A percentile compares a stretch with the other conserved stretches of the same genome.
phyloP scores from a whole-genome alignment of 2,113 vertebrate genomes.

The Hystrix cristata region DNA sequence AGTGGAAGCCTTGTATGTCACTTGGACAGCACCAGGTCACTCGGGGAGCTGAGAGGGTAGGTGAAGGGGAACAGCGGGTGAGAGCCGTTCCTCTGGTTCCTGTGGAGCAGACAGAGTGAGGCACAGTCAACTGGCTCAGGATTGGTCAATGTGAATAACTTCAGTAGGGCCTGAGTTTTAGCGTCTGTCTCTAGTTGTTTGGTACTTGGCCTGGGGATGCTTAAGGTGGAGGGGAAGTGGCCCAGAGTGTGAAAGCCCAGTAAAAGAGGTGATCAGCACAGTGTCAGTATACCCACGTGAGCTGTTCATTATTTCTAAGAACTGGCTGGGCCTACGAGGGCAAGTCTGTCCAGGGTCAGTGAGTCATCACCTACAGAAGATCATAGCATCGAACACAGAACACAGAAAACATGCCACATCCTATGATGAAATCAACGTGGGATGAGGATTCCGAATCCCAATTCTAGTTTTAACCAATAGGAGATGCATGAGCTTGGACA shows the following conservation, averaged over 20 bases:
- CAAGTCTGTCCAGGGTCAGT: neutral
- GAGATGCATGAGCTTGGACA: neutral
- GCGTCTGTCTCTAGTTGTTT: neutral
- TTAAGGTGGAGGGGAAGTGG: neutral
- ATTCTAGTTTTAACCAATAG: neutral
- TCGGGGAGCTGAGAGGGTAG: neutral
- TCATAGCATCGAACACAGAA: neutral
- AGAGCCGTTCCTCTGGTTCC: neutral
- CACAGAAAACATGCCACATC: neutral
- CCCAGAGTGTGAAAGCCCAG: neutral
- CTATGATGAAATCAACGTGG: neutral
- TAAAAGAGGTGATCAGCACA: neutral
- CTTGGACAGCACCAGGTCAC: neutral
- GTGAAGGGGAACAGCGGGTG: neutral
- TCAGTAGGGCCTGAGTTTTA: neutral
- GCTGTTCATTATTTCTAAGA: neutral
- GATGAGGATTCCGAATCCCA: neutral
- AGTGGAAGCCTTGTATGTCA: neutral
- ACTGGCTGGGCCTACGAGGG: fast-evolving
- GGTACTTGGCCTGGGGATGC: neutral
- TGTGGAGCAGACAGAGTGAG: neutral
- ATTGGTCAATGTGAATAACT: neutral
- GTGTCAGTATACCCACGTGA: neutral
- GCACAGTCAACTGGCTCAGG: neutral
- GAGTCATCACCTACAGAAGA: neutral